Evolutionary conservation across 1,140 invertebrate species (phyloP).

Genomic region (Dreissena polymorpha): DNA sequence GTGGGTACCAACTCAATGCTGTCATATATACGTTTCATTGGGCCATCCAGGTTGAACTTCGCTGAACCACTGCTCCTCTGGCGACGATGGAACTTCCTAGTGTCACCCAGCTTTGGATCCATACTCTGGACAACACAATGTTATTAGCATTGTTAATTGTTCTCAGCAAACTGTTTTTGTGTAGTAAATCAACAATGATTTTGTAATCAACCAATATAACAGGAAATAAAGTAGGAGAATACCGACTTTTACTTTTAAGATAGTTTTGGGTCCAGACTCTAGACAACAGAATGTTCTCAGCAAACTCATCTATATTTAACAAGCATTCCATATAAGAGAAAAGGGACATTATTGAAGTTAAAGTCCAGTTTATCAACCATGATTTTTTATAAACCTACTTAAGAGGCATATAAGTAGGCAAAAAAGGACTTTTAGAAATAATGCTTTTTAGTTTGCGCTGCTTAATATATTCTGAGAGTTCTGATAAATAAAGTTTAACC

Average conservation of each 20-base stretch:
- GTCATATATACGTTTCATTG: slow-evolving; percentile 75
- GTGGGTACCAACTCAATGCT: slow-evolving; percentile 79
- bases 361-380: no score
- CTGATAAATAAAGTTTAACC: no score
- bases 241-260: no score
- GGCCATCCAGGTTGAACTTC: slow-evolving; percentile 73
- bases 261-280: slow-evolving; percentile 75
- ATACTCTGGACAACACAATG: slow-evolving; percentile 69
- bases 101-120: slow-evolving; percentile 70
- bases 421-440: no score
- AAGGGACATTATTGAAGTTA: no score
- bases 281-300: slow-evolving; percentile 44
- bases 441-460: no score
- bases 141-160: background rate
- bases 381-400: no score
- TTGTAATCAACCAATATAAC: background rate
- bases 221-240: background rate
- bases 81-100: slow-evolving; percentile 68
- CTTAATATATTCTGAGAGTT: no score
- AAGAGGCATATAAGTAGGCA: no score
- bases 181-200: background rate
- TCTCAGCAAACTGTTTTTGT: background rate
- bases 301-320: background rate
- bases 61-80: slow-evolving; percentile 70
- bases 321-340: no score